Base-by-base conservation (phyloP, 2,797 vertebrate genomes). In the Eulemur mongoz region DNA sequence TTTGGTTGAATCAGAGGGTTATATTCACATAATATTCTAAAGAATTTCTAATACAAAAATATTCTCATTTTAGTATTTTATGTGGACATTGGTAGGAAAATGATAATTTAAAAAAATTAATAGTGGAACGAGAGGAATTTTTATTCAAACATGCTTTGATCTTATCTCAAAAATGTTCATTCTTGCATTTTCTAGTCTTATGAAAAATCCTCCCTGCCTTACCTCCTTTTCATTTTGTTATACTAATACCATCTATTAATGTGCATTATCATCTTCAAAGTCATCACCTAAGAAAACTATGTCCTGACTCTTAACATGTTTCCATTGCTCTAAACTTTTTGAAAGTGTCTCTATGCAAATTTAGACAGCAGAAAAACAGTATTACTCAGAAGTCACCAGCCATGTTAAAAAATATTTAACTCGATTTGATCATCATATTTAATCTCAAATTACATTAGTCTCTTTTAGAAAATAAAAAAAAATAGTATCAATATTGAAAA, bases 201-300 rank as follows among this genome's bases (percentile, higher is more conserved):
- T 85, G 6, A 11, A 0, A 63, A 86, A 65, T 12, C 0, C 5
- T 73, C 35, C 30, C 45, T 93, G 12, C 22, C 32, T 22, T 78
- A 22, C 4, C 35, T 78, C 10, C 10, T 30, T 91, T 59, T 96
- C 43, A 48, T 67, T 94, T 80, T 73, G 11, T 43, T 32, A 3
- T 76, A 30, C 38, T 43, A 10, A 22, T n/a, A 15, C 5, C 35
- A 12, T 48, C 5, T 63, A 1, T 30, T 15, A 43, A 25, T 27
- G 27, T 70, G 3, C 25, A 14, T 40, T 52, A 25, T 85, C 22
- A 23, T 18, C 22, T 92, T 92, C 12, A 65, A 32, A 91, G 10
- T 50, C 69, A n/a, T 89, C 52, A 95, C n/a, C 65, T 25, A 72
- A 78, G 78, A 90, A 94, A 92, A 92, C 7, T 32, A 27, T 69